Conservation (phyloP, 2,113 vertebrate genomes). For the Etheostoma cragini region DNA sequence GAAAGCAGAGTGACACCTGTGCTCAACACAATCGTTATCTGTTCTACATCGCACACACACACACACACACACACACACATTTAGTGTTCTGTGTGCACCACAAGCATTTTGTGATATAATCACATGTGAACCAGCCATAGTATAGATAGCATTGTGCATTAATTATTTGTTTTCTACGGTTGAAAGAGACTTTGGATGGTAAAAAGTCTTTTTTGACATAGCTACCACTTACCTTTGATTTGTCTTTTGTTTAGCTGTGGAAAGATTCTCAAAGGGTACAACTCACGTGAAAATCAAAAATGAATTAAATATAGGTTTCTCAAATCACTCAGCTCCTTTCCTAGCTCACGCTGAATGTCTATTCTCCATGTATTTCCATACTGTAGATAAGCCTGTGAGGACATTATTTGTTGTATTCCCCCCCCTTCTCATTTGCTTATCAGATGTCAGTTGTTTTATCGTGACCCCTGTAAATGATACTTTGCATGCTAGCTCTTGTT, state of each 20-base stretch:
- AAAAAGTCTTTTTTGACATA: slow-evolving; percentile 1
- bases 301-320: slow-evolving; percentile 26
- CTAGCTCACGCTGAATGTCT: slow-evolving; percentile 17
- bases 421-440: slow-evolving; percentile 63
- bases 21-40: slow-evolving; percentile 50
- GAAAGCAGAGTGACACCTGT: slow-evolving; percentile 28
- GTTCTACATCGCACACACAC: slow-evolving; percentile 31
- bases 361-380: slow-evolving; percentile 64
- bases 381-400: slow-evolving; percentile 32
- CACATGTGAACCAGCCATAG: not conserved
- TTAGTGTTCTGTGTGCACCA: slow-evolving; percentile 32
- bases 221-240: slow-evolving; percentile 16
- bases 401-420: slow-evolving; percentile 10
- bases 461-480: slow-evolving; percentile 5
- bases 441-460: slow-evolving; percentile 73
- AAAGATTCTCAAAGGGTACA: not conserved
- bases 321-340: slow-evolving; percentile 25
- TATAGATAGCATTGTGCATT: not conserved
- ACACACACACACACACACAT: not conserved
- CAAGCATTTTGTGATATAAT: slow-evolving; percentile 13
- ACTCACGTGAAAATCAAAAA: slow-evolving; percentile 32
- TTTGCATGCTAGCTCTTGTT: slow-evolving; percentile 53
- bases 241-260: not conserved
- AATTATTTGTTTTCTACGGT: not conserved
- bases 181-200: not conserved